Evolutionary conservation across 2,888 invertebrate genomes (phyloP).

Genomic region (Ectobius pallidus): DNA sequence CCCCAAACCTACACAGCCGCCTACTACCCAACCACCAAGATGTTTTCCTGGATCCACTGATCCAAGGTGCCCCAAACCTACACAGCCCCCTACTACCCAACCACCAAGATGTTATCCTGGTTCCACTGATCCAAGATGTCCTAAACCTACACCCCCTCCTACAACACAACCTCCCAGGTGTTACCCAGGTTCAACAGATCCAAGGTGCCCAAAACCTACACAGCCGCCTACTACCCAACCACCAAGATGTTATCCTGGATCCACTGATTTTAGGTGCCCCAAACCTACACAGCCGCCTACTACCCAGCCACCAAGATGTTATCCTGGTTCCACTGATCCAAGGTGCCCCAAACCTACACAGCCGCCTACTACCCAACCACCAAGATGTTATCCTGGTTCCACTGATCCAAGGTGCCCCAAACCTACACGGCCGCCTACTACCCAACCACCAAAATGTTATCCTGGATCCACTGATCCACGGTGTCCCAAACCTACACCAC

Average conservation of each 20-base stretch:
- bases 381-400: background rate
- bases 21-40: constrained; percentile 43
- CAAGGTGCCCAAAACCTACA: constrained; percentile 32
- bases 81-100: constrained; percentile 26
- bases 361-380: constrained; percentile 7
- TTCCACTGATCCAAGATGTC: constrained; percentile 50
- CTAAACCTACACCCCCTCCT: constrained; percentile 50
- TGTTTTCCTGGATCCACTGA: too few species aligned
- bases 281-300: constrained; percentile 33
- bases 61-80: too few species aligned
- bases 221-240: constrained; percentile 46
- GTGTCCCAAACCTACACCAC: constrained; percentile 29
- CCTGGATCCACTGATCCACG: constrained; percentile 35
- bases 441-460: constrained; percentile 19
- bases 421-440: background rate
- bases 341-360: constrained; percentile 34
- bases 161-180: constrained; percentile 46
- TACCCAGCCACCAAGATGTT: constrained; percentile 24
- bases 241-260: constrained; percentile 49
- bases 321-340: constrained; percentile 30
- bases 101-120: constrained; percentile 49
- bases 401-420: background rate
- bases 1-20: constrained; percentile 6
- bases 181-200: constrained; percentile 38
- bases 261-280: constrained; percentile 41